phyloP scores from a whole-genome alignment of 2,113 vertebrate genomes.

The Urocolius indicus region DNA sequence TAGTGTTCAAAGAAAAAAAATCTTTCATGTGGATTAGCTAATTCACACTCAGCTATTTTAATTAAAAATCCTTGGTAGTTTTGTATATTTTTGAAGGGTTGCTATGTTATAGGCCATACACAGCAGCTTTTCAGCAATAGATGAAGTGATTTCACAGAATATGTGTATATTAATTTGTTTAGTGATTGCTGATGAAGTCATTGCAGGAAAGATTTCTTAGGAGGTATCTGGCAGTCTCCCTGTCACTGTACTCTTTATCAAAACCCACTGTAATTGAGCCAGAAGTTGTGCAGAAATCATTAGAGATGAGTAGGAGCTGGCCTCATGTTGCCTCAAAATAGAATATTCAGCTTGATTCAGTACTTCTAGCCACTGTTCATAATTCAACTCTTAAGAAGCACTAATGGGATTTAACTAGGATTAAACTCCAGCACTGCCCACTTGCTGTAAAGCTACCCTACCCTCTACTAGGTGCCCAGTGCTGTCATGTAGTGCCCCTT shows the following conservation, averaged over 20 bases:
- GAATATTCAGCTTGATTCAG: constrained; percentile 30
- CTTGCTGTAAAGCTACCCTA: constrained; percentile 48
- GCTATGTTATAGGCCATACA: neutral
- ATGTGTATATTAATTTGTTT: neutral
- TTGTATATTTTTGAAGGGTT: neutral
- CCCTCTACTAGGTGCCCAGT: neutral
- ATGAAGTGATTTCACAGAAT: neutral
- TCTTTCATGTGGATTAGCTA: neutral
- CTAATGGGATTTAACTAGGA: constrained; percentile 65
- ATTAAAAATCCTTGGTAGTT: neutral
- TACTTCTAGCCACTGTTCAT: constrained; percentile 18
- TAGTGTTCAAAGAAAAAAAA: neutral
- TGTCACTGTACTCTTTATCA: neutral
- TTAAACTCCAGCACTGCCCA: constrained; percentile 53
- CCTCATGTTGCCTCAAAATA: constrained; percentile 5
- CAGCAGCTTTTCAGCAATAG: neutral
- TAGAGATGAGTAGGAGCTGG: neutral
- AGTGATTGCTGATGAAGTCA: neutral
- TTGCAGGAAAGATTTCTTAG: neutral
- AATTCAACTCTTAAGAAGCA: constrained; percentile 54
- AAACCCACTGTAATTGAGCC: neutral
- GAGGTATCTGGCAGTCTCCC: neutral
- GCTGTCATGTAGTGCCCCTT: constrained; percentile 41
- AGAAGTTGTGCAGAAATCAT: neutral
- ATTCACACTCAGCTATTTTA: neutral